Conservation (phyloP, 2,888 invertebrate genomes). For the Allacma fusca region DNA sequence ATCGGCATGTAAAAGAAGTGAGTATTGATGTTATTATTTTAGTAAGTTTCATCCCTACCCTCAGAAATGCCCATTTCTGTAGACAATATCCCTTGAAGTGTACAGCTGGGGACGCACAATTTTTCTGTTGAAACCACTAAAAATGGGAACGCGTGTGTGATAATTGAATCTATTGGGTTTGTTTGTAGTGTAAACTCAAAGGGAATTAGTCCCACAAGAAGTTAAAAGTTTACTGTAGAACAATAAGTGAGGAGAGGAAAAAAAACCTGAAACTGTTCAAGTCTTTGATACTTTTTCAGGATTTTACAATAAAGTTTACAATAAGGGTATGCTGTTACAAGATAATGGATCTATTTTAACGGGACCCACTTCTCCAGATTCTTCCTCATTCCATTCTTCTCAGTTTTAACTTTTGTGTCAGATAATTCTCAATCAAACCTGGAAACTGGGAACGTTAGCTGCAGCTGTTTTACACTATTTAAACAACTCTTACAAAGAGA, state of each 20-base stretch:
- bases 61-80: not conserved
- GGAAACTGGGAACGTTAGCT: no score
- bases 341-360: not conserved
- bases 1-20: constrained; percentile 9
- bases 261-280: not conserved
- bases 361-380: constrained; percentile 19
- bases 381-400: constrained; percentile 39
- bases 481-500: not conserved
- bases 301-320: not conserved
- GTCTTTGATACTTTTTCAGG: constrained; percentile 2
- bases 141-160: not conserved
- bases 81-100: not conserved
- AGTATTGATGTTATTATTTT: not conserved
- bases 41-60: not conserved
- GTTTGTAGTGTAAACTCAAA: constrained; percentile 18
- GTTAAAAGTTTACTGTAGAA: constrained; percentile 2
- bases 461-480: constrained; percentile 15
- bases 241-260: not conserved
- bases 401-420: not conserved
- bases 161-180: constrained; percentile 10
- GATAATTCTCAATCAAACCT: constrained; percentile 12
- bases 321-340: constrained; percentile 14
- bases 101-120: not conserved
- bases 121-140: not conserved
- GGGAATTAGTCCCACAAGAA: constrained; percentile 1